Percentiles rank a stretch among this genome's conserved stretches.
Evolutionary conservation across 1,140 invertebrate species (phyloP).

Genomic region (Apis dorsata): DNA sequence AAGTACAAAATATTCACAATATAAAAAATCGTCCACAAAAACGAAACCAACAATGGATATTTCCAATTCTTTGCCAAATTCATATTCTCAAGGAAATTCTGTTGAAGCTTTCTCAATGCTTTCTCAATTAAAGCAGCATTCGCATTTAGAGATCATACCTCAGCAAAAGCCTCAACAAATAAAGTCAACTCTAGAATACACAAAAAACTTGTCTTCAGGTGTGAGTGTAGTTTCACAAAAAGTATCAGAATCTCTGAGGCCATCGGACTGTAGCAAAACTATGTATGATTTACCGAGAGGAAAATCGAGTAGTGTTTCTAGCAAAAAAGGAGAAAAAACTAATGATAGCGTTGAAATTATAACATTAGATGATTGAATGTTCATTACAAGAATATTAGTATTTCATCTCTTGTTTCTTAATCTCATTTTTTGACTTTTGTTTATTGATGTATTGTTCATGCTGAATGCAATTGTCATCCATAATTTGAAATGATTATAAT

Average conservation of each 20-base stretch:
- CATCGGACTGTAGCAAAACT: constrained; percentile 55
- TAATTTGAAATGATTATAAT: background rate
- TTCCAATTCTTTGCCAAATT: constrained; percentile 34
- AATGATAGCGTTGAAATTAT: constrained; percentile 77
- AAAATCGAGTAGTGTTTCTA: constrained; percentile 41
- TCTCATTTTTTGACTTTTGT: background rate
- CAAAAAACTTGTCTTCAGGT: constrained; percentile 63
- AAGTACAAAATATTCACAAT: constrained; percentile 43
- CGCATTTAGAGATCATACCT: constrained; percentile 83
- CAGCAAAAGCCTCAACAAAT: constrained; percentile 63
- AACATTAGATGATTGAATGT: constrained; percentile 75
- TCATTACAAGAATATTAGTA: background rate
- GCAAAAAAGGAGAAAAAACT: constrained; percentile 62
- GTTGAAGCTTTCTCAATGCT: constrained; percentile 70
- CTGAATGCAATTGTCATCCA: background rate
- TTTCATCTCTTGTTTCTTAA: background rate
- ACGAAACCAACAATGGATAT: constrained; percentile 57
- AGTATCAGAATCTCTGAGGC: constrained; percentile 51
- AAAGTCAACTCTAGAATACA: constrained; percentile 62
- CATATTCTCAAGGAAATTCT: constrained; percentile 47
- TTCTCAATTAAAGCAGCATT: constrained; percentile 83
- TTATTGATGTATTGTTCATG: background rate
- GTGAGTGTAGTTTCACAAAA: constrained; percentile 66
- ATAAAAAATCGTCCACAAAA: constrained; percentile 59
- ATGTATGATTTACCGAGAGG: constrained; percentile 69